Conservation (phyloP, 1,140 invertebrate genomes). For the Sipha flava region DNA sequence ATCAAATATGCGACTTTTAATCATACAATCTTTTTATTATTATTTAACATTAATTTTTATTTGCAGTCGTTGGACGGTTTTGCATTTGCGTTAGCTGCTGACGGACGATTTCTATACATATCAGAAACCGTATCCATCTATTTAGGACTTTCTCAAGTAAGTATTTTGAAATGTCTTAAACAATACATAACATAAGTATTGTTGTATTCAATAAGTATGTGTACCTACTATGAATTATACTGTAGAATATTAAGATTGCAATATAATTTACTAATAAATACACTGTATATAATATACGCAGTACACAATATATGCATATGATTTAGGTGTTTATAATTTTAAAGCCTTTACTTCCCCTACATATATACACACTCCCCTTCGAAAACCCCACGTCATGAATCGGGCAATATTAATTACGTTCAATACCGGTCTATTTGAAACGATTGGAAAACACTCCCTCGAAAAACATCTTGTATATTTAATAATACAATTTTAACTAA, state of each 20-base stretch:
- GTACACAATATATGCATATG: too few species aligned
- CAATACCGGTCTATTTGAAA: background rate
- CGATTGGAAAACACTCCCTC: background rate
- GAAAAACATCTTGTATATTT: background rate
- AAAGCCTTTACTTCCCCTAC: background rate
- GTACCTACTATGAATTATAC: too few species aligned
- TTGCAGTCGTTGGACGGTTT: slow-evolving; percentile 25
- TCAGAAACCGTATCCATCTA: slow-evolving; percentile 98
- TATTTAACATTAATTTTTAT: background rate
- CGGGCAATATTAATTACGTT: background rate
- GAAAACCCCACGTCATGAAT: background rate
- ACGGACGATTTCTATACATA: slow-evolving; percentile 82
- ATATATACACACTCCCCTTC: background rate
- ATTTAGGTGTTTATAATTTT: background rate
- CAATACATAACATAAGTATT: too few species aligned
- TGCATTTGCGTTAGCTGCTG: slow-evolving; percentile 11
- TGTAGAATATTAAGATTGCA: too few species aligned
- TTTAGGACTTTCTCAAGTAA: slow-evolving; percentile 94
- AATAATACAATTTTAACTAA: background rate
- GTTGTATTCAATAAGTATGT: too few species aligned
- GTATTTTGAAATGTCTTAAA: slow-evolving; percentile 38
- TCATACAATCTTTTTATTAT: background rate
- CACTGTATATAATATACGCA: too few species aligned
- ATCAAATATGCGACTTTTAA: background rate
- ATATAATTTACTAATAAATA: background rate